phyloP scores from a whole-genome alignment of 2,797 vertebrate genomes.

The Okamejei kenojei region DNA sequence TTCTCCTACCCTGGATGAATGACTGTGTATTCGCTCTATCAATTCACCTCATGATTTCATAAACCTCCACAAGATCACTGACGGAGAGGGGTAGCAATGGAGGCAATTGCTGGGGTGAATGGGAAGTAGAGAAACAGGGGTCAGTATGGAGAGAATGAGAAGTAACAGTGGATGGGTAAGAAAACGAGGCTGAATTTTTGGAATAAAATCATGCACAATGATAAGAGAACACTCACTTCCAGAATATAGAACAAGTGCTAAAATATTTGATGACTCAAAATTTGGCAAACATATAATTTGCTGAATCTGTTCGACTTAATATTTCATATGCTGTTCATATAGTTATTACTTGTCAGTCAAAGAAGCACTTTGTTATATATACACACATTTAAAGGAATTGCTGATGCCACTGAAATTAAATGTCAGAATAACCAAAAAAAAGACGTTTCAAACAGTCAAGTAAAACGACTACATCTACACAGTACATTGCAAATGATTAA shows the following conservation, averaged over 20 bases:
- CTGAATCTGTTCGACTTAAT: slow-evolving; percentile 69
- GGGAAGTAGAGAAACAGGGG: slow-evolving; percentile 39
- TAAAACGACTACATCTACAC: slow-evolving; percentile 13
- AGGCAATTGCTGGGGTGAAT: slow-evolving; percentile 52
- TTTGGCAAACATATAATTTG: slow-evolving; percentile 75
- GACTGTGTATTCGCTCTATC: too few relatives aligned
- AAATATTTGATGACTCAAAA: slow-evolving; percentile 76
- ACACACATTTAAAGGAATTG: not conserved
- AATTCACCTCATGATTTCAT: too few relatives aligned
- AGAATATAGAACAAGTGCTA: slow-evolving; percentile 68
- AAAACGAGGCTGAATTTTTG: slow-evolving; percentile 58
- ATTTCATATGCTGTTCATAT: slow-evolving; percentile 14
- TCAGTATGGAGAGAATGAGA: slow-evolving; percentile 42
- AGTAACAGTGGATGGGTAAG: slow-evolving; percentile 53
- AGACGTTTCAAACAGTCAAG: slow-evolving; percentile 12
- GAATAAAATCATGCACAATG: slow-evolving; percentile 67
- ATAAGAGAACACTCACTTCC: slow-evolving; percentile 66
- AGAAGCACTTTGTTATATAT: not conserved
- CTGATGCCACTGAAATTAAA: slow-evolving; percentile 15
- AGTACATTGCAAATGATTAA: not conserved
- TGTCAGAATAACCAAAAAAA: not conserved
- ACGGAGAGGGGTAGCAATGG: slow-evolving; percentile 40
- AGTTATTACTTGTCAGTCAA: slow-evolving; percentile 18
- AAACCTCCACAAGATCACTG: too few relatives aligned
- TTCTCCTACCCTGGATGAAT: too few relatives aligned